A percentile compares a stretch with the other conserved stretches of the same genome.
Evolutionary conservation across 2,113 vertebrate species (phyloP).

Genomic region (Thryonomys swinderianus): DNA sequence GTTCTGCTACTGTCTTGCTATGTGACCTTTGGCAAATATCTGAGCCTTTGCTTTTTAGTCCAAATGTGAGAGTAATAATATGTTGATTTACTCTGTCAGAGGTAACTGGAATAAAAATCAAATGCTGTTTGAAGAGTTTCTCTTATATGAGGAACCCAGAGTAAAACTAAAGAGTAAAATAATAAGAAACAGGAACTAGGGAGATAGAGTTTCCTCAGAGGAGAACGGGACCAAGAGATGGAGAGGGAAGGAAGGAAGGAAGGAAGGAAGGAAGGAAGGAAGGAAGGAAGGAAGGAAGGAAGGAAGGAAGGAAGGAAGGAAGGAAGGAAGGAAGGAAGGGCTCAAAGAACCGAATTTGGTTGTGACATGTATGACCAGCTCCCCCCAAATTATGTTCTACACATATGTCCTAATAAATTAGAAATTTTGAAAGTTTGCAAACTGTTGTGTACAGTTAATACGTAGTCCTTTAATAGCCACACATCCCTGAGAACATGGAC

Average conservation of each 20-base stretch:
- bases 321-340: too few species aligned
- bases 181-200: neutral
- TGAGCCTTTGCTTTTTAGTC: slow-evolving; percentile 46
- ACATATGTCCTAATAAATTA: neutral
- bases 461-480: too few species aligned
- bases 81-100: neutral
- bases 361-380: neutral
- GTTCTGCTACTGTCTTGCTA: neutral
- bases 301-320: too few species aligned
- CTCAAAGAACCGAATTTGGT: too few species aligned
- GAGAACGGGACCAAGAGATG: neutral
- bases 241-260: neutral
- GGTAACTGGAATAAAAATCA: neutral
- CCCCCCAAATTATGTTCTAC: neutral
- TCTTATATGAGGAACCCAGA: neutral
- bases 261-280: neutral
- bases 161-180: neutral
- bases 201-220: neutral
- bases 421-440: neutral
- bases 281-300: too few species aligned
- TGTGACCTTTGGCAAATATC: slow-evolving; percentile 47
- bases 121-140: neutral
- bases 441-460: too few species aligned
- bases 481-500: too few species aligned
- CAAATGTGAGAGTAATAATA: slow-evolving; percentile 35